These are phyloP conservation scores for Thryonomys swinderianus DNA, from an alignment of 2,113 vertebrate species.

Conservation along the genomic window DNA sequence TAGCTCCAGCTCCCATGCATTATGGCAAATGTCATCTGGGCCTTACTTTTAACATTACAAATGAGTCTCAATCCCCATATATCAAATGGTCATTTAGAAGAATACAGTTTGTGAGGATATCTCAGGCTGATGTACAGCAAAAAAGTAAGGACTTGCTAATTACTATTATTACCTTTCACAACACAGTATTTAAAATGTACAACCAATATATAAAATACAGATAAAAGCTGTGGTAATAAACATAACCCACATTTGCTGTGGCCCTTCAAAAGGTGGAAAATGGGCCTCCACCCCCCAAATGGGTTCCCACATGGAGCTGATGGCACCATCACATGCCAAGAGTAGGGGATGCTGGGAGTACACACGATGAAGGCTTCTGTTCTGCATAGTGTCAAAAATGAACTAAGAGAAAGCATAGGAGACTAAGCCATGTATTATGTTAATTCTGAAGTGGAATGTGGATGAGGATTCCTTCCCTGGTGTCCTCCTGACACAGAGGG, in stretches of 20 bases:
- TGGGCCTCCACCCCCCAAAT: not conserved
- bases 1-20: not conserved
- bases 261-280: not conserved
- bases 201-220: not conserved
- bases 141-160: not conserved
- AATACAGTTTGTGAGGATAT: not conserved
- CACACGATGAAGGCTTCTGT: not conserved
- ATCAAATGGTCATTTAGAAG: not conserved
- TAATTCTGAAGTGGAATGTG: accelerated
- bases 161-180: not conserved
- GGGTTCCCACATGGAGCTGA: not conserved
- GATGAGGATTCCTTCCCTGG: not conserved
- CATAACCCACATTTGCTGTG: not conserved
- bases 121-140: not conserved
- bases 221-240: not conserved
- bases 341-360: not conserved
- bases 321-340: not conserved
- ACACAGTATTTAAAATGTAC: not conserved
- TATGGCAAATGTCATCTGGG: not conserved
- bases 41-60: not conserved
- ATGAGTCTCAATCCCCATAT: not conserved
- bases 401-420: not conserved
- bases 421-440: not conserved
- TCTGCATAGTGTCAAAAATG: not conserved
- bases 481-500: not conserved